These are phyloP conservation scores for Cladopsammia gracilis DNA, from an alignment of 64 coral and sea anemone genomes.

Conservation along the genomic window DNA sequence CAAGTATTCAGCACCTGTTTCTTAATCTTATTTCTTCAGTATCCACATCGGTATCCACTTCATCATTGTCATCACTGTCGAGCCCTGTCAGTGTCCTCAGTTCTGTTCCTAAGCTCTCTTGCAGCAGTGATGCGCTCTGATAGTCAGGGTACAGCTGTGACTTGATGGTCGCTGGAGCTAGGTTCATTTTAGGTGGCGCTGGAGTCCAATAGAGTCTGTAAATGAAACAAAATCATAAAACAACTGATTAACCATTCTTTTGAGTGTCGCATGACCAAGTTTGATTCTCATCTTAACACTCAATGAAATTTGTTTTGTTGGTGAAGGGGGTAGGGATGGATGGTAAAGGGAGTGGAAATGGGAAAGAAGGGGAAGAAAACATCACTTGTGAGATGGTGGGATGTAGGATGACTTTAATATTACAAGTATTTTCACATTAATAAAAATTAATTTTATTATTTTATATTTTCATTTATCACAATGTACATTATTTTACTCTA, in stretches of 20 bases:
- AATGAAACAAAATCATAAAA: too few species aligned
- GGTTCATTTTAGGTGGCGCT: conserved; percentile 95
- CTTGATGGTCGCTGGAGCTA: conserved; percentile 75
- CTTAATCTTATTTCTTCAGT: conserved; percentile 61
- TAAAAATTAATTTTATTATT: too few species aligned
- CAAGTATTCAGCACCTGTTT: conserved; percentile 59
- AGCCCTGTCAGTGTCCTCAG: conserved; percentile 50
- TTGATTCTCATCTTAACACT: too few species aligned
- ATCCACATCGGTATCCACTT: conserved; percentile 58
- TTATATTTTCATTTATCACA: too few species aligned
- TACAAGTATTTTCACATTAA: too few species aligned
- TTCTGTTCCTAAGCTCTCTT: conserved; percentile 81
- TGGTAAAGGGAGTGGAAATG: too few species aligned
- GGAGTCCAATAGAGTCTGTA: conserved; percentile 94
- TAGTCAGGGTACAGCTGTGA: conserved; percentile 87
- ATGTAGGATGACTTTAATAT: too few species aligned
- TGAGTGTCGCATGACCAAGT: too few species aligned
- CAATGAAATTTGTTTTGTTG: not conserved
- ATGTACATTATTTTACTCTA: too few species aligned
- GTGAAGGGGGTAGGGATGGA: too few species aligned
- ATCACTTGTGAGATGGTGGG: too few species aligned
- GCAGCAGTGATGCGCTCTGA: conserved; percentile 72
- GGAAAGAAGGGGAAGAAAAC: too few species aligned
- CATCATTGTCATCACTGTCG: conserved; percentile 75
- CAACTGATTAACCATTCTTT: not conserved